Conservation (phyloP, 1,140 invertebrate species). For the Drosophila arawakana region DNA sequence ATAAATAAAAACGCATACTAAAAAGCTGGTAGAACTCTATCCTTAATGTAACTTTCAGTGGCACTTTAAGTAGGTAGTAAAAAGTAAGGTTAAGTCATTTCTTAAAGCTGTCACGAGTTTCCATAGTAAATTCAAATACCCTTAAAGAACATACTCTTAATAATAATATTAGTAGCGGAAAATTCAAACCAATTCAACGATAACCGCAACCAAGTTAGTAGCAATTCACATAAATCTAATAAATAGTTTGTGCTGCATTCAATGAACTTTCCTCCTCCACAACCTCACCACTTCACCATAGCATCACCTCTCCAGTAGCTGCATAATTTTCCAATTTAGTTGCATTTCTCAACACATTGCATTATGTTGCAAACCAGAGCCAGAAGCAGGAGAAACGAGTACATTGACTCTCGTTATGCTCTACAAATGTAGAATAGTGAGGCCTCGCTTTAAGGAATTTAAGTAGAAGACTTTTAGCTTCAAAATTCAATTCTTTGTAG, state of each 20-base stretch:
- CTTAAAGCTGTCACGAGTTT: not conserved
- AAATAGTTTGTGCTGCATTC: conserved; percentile 30
- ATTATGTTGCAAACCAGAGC: conserved; percentile 15
- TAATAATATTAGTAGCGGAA: conserved; percentile 55
- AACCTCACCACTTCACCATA: not conserved
- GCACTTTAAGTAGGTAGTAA: not conserved
- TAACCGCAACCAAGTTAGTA: conserved; percentile 56
- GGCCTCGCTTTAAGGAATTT: not conserved
- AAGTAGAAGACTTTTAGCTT: not conserved
- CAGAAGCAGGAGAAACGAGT: conserved; percentile 7
- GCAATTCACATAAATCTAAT: conserved; percentile 61
- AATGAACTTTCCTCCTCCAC: not conserved
- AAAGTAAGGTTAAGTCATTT: not conserved
- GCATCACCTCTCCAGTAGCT: conserved; percentile 18
- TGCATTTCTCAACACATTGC: conserved; percentile 47
- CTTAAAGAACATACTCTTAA: conserved; percentile 18
- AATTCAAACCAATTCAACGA: conserved; percentile 79
- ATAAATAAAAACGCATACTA: not conserved
- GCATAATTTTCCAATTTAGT: conserved; percentile 73
- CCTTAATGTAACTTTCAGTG: no score
- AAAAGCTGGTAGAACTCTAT: not conserved
- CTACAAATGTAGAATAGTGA: conserved; percentile 5
- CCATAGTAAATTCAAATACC: not conserved
- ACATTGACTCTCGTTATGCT: conserved; percentile 48
- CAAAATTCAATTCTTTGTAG: not conserved